Percentiles rank a stretch among this genome's conserved stretches.
Conservation (phyloP, 2,113 vertebrate species). For the Tachycineta bicolor region DNA sequence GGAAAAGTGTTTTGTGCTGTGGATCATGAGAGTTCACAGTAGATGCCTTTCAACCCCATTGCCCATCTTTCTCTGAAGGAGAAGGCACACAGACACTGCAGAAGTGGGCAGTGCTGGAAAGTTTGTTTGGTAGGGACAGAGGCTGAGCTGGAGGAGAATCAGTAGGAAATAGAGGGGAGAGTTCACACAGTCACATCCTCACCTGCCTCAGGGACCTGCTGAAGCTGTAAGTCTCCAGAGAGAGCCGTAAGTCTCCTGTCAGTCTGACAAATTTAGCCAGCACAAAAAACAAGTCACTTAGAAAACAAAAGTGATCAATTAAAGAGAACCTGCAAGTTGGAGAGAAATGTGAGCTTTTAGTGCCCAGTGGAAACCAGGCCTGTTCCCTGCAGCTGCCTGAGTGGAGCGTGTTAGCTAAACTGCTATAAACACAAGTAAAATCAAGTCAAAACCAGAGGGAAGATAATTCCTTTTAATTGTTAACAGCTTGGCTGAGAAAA, state of each 20-base stretch:
- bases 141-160: not conserved
- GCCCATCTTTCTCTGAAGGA: not conserved
- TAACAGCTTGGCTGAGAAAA: slow-evolving; percentile 35
- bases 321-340: not conserved
- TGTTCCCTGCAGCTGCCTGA: slow-evolving; percentile 42
- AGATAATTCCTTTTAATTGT: slow-evolving; percentile 64
- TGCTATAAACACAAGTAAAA: slow-evolving; percentile 62
- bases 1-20: not conserved
- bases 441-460: slow-evolving; percentile 54
- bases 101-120: not conserved
- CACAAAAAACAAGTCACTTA: not conserved
- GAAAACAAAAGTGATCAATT: slow-evolving; percentile 13
- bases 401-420: slow-evolving; percentile 30
- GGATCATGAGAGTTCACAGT: not conserved
- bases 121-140: not conserved
- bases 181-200: not conserved
- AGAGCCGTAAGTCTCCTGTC: not conserved
- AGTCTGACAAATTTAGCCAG: slow-evolving; percentile 1
- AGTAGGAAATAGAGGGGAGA: not conserved
- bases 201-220: not conserved
- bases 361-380: not conserved
- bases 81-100: not conserved
- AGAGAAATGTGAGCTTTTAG: not conserved
- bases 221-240: not conserved
- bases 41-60: not conserved